These are phyloP conservation scores for Nannoperca australis DNA, from an alignment of 2,797 vertebrate genomes.

Conservation along the genomic window DNA sequence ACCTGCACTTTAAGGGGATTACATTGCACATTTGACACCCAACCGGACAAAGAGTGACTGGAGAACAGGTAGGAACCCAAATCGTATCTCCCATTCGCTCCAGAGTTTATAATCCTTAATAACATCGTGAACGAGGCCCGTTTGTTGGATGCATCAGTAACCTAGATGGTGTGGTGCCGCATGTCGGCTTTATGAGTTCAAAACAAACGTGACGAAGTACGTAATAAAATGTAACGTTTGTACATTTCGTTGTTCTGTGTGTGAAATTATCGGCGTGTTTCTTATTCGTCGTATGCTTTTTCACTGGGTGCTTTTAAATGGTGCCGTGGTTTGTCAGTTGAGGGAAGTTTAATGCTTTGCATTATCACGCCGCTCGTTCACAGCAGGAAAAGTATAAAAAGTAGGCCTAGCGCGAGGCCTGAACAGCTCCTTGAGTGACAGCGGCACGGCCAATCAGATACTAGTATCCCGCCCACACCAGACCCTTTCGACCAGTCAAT, in stretches of 20 bases:
- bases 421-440: conserved; percentile 65
- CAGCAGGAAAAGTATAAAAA: conserved; percentile 69
- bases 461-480: conserved; percentile 13
- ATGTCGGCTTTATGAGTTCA: conserved; percentile 80
- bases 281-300: rapidly evolving
- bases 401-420: conserved; percentile 79
- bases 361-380: conserved; percentile 66
- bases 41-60: conserved; percentile 63
- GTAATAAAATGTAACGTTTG: background rate
- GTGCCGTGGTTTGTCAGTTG: background rate
- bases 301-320: background rate
- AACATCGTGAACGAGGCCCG: conserved; percentile 28
- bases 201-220: conserved; percentile 81
- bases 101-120: background rate
- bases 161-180: conserved; percentile 62
- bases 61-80: conserved; percentile 68
- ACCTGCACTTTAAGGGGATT: conserved; percentile 54
- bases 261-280: rapidly evolving
- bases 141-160: conserved; percentile 52
- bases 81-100: background rate
- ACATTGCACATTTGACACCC: conserved; percentile 28
- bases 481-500: conserved; percentile 41
- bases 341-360: conserved; percentile 66
- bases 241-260: background rate
- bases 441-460: conserved; percentile 55